These are phyloP conservation scores for Cryptoleucopteryx plumbea DNA, from an alignment of 2,113 vertebrate species.

Conservation along the genomic window DNA sequence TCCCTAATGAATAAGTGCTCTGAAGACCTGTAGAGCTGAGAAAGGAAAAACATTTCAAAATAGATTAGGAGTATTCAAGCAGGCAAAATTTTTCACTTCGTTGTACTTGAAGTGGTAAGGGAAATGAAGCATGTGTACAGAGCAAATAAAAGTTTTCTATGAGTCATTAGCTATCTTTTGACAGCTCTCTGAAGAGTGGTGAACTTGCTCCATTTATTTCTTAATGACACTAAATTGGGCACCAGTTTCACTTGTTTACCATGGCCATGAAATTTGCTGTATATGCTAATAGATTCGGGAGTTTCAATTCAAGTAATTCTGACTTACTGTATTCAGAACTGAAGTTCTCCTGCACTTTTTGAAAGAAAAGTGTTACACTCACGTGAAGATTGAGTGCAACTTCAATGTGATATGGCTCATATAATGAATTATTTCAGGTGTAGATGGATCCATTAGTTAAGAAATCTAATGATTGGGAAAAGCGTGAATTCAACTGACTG, in stretches of 20 bases:
- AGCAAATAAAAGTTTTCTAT: background rate
- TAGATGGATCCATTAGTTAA: background rate
- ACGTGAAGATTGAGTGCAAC: background rate
- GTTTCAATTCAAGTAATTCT: background rate
- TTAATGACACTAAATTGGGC: background rate
- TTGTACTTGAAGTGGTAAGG: background rate
- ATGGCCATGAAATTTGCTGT: background rate
- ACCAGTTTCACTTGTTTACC: background rate
- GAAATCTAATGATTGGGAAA: background rate
- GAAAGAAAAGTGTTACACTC: background rate
- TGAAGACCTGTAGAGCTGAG: background rate
- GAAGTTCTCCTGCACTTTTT: background rate
- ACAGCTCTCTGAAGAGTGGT: background rate
- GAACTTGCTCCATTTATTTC: background rate
- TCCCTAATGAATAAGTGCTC: background rate
- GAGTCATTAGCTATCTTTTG: background rate
- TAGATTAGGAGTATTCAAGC: background rate
- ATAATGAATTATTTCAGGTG: background rate
- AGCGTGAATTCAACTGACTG: background rate
- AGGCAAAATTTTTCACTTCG: background rate
- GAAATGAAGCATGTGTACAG: background rate
- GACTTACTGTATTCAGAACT: background rate
- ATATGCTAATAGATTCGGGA: background rate
- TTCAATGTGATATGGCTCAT: background rate
- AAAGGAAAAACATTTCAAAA: background rate